These are phyloP conservation scores for Rhodophaea formosa DNA, from an alignment of 2,888 invertebrate genomes.

Conservation along the genomic window DNA sequence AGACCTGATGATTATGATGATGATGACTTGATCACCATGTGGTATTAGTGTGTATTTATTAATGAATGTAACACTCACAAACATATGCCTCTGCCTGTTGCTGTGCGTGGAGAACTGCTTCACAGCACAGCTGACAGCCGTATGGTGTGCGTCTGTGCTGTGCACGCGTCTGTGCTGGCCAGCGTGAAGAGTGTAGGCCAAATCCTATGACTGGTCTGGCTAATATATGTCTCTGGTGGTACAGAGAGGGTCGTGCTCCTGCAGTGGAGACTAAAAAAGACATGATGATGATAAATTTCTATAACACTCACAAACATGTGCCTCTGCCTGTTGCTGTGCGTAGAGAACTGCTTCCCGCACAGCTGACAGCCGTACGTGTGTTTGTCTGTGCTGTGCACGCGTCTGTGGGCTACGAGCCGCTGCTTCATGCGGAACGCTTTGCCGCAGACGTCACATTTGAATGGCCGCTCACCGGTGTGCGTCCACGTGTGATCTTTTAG, in stretches of 20 bases:
- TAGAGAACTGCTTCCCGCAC: slow-evolving; percentile 68
- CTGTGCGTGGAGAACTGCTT: slow-evolving; percentile 69
- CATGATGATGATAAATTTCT: too few species aligned
- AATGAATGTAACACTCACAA: too few species aligned
- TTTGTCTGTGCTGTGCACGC: slow-evolving; percentile 54
- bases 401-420: slow-evolving; percentile 59
- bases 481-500: slow-evolving; percentile 72
- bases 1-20: too few species aligned
- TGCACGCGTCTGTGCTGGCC: slow-evolving; percentile 65
- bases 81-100: slow-evolving; percentile 70
- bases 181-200: too few species aligned
- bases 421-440: slow-evolving; percentile 68
- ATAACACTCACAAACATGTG: slow-evolving; percentile 75
- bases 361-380: slow-evolving; percentile 52
- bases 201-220: too few species aligned
- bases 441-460: slow-evolving; percentile 61
- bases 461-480: slow-evolving; percentile 69
- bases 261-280: too few species aligned
- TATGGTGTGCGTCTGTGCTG: slow-evolving; percentile 48
- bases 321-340: slow-evolving; percentile 65
- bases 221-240: too few species aligned
- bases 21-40: too few species aligned
- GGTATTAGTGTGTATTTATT: too few species aligned
- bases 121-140: slow-evolving; percentile 57
- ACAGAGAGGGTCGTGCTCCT: too few species aligned